Conservation (phyloP, 2,888 invertebrate species). For the Dascillus cervinus region DNA sequence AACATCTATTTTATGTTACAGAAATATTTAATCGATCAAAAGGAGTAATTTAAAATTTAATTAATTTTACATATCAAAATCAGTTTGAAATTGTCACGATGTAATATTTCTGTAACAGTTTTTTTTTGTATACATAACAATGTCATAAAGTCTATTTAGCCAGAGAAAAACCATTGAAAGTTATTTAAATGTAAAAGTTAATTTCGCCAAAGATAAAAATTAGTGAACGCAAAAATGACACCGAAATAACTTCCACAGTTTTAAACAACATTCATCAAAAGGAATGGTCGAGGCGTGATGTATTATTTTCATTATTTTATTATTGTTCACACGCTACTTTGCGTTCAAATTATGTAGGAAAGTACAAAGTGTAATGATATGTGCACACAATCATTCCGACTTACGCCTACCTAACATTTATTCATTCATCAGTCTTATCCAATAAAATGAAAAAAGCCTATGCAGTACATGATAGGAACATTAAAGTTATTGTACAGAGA, state of each 20-base stretch:
- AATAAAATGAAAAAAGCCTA: constrained; percentile 11
- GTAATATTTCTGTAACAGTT: constrained; percentile 31
- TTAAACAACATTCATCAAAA: constrained; percentile 17
- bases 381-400: constrained; percentile 37
- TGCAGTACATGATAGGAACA: too few relatives aligned
- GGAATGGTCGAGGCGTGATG: constrained; percentile 37
- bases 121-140: constrained; percentile 40
- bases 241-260: not conserved
- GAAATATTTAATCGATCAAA: constrained; percentile 10
- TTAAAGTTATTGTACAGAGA: too few relatives aligned
- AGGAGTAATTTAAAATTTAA: not conserved
- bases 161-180: constrained; percentile 24
- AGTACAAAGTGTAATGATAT: constrained; percentile 44
- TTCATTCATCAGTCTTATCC: constrained; percentile 16
- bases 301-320: too few relatives aligned
- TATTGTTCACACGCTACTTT: constrained; percentile 21
- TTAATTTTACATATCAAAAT: not conserved
- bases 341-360: constrained; percentile 32
- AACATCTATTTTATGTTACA: constrained; percentile 34
- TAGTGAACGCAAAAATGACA: not conserved
- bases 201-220: not conserved
- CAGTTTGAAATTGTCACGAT: constrained; percentile 4
- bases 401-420: constrained; percentile 15
- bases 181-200: too few relatives aligned
- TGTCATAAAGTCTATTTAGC: constrained; percentile 36